Evolutionary conservation across 2,888 invertebrate genomes (phyloP), one percentile per base, ranked within the genome.

Genomic region (Clivina fossor): DNA sequence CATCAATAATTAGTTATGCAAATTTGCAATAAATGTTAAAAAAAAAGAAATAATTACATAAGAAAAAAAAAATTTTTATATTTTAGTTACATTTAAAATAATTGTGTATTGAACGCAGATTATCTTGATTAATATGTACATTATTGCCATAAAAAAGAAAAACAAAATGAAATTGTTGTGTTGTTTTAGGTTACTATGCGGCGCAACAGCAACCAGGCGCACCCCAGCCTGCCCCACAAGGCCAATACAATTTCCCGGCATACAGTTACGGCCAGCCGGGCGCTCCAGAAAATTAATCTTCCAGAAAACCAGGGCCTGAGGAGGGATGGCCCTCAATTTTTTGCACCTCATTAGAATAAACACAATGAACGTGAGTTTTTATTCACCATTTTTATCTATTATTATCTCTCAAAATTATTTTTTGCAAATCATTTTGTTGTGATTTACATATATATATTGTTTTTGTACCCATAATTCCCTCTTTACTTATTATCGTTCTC

Each of bases 181-280:
- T 56, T 33, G 44, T 33, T 57, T 46, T 49, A 68, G 72, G 72
- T 37, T 74, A 73, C 62, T 74, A 74, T 58, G 72, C 72, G 28
- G 70, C 65, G 16, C 73, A 72, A 60, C 65, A 68, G 2, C 48
- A 48, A 24, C 46, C 46, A 33, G 43, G 47, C 16, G 37, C 43
- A 11, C 60, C 60, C 38, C 70, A 68, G 53, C 61, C 65, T 16
- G 67, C 64, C 38, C 71, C 70, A 9, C 70, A 70, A 16, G 70
- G 70, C 37, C 72, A 71, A 47, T 76, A 76, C 58, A 71, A 72
- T 43, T 76, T 74, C 63, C 72, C 75, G 11, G 71, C 71, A 15
- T 76, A 76, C 58, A 72, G 71, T 33, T 74, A 75, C 58, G 74
- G 74, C n/a, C 55, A 55, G 15, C 47, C 55, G 15, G 55, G 47